Base-by-base conservation (phyloP, 2,888 invertebrate genomes). In the Tigriopus californicus region DNA sequence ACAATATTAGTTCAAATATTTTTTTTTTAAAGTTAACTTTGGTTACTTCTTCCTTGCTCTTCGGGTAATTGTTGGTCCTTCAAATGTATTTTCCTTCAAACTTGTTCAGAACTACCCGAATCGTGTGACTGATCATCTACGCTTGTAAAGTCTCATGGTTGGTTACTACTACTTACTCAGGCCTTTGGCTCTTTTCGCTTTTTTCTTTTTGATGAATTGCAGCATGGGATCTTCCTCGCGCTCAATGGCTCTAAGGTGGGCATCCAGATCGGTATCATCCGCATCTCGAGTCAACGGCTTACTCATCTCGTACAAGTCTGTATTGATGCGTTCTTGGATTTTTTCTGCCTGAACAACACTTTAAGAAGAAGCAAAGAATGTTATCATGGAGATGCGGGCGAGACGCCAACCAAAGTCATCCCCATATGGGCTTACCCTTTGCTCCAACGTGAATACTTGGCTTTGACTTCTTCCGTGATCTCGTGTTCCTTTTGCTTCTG, bases 191-290 rank as follows among this genome's bases (percentile, higher is more conserved):
- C 13, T 24, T 40, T 79, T 79, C 62, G 74, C 75, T 65, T 80
- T 80, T 68, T 85, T 83, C 66, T 79, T 77, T 58, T 79, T 76
- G 33, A 95, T 83, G 66, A 90, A 94, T 52, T 80, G 78, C 60
- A 91, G 72, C 95, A 97, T 95, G 0, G 97, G 95, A 74, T 98
- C 97, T 0, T 87, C 95, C 0, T 79, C 83, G 60, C 86, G 75
- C 64, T 88, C 83, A 62, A 81, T 77, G 5, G 80, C 78, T 58
- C 80, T 81, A 41, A 92, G 71, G 66, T 80, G 77, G 1, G 74
- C 74, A 66, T 98, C 94, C 66, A 97, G 72, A 70, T 95, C 97
- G 24, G 76, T 77, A 68, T 98, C 97, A 66, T 87, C 85, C 2
- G 79, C 81, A 69, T 87, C 85, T 40, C 97, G 76, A 0, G 97